Conservation (phyloP, 2,113 vertebrate species). For the Lanius collurio region DNA sequence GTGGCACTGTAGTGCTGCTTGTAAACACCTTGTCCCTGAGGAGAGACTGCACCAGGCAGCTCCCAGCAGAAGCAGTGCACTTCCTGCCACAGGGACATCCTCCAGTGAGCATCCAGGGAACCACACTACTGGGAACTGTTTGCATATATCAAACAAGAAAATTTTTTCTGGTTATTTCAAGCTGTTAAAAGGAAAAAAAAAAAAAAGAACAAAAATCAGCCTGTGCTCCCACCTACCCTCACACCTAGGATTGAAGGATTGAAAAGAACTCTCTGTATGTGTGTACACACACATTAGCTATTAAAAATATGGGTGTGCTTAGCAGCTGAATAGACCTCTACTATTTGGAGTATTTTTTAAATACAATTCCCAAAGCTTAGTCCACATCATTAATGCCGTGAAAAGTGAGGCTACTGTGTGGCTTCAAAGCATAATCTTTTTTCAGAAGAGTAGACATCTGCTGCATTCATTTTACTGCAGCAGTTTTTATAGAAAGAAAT, state of each 20-base stretch:
- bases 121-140: not conserved
- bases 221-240: not conserved
- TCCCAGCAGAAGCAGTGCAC: not conserved
- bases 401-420: constrained; percentile 18
- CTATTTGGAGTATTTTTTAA: constrained; percentile 42
- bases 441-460: constrained; percentile 42
- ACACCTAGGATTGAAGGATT: not conserved
- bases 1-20: not conserved
- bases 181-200: not conserved
- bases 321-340: constrained; percentile 7
- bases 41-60: not conserved
- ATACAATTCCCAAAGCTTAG: constrained; percentile 45
- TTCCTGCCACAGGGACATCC: not conserved
- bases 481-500: constrained; percentile 34
- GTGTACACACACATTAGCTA: not conserved
- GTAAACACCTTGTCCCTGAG: not conserved
- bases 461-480: constrained; percentile 10
- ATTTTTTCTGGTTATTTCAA: not conserved
- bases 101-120: not conserved
- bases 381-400: constrained; percentile 17
- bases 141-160: not conserved
- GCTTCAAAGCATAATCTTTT: constrained; percentile 50
- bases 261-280: not conserved
- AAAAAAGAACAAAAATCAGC: not conserved
- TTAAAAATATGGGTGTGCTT: constrained; percentile 43